These are phyloP conservation scores for Ophion costatus DNA, from an alignment of 2,888 invertebrate genomes.

Conservation along the genomic window DNA sequence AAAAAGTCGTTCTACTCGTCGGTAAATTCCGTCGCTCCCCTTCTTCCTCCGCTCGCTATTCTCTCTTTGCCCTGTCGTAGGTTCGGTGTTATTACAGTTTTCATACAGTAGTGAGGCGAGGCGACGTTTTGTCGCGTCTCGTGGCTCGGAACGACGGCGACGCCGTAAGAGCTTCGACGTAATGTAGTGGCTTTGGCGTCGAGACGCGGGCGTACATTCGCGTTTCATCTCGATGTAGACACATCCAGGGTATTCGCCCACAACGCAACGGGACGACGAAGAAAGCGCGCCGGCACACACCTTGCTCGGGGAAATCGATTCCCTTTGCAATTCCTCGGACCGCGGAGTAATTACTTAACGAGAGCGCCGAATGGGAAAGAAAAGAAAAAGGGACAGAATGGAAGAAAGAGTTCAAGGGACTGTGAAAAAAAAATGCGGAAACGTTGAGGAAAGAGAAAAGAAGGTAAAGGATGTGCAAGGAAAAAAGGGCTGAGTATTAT, in stretches of 20 bases:
- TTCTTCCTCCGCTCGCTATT: neutral
- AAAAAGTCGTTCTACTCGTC: neutral
- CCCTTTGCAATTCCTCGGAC: constrained; percentile 31
- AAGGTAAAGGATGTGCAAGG: neutral
- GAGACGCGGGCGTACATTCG: constrained; percentile 40
- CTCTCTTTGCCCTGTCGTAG: constrained; percentile 1
- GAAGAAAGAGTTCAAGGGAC: constrained; percentile 29
- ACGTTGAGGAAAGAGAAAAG: constrained; percentile 1
- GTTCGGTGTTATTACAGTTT: constrained; percentile 43
- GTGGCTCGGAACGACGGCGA: constrained; percentile 49
- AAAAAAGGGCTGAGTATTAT: neutral
- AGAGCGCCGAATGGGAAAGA: constrained; percentile 19
- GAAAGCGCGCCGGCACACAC: constrained; percentile 4
- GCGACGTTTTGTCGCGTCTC: constrained; percentile 62
- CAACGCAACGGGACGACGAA: constrained; percentile 5
- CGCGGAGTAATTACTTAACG: constrained; percentile 60
- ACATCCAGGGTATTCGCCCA: constrained; percentile 28
- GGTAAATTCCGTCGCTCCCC: neutral
- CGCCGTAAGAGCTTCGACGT: constrained; percentile 40
- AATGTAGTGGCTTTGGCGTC: constrained; percentile 54
- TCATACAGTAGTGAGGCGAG: constrained; percentile 29
- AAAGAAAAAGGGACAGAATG: neutral
- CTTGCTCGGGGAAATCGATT: constrained; percentile 43
- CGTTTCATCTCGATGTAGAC: constrained; percentile 52
- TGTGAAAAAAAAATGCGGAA: constrained; percentile 16